Evolutionary conservation across 1,140 invertebrate genomes (phyloP).

Genomic region (Coenobita brevimanus): DNA sequence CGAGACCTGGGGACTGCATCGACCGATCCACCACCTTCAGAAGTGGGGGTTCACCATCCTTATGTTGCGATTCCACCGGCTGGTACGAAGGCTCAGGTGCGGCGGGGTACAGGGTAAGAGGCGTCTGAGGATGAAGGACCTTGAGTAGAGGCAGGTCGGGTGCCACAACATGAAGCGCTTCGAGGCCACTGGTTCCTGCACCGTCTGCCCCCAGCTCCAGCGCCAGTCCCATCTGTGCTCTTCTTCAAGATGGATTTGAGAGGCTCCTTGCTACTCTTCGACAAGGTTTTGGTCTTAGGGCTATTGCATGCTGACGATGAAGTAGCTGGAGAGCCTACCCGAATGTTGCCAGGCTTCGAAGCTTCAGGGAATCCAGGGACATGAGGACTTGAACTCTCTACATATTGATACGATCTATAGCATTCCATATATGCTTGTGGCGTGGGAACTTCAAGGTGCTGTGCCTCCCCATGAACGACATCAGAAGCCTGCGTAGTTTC

Average conservation of each 20-base stretch:
- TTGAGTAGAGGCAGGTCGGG: neutral
- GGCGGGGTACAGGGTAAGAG: too few relatives aligned
- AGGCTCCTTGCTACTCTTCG: conserved; percentile 34
- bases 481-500: too few relatives aligned
- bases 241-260: conserved; percentile 55
- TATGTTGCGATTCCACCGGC: too few relatives aligned
- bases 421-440: too few relatives aligned
- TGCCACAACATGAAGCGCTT: conserved; percentile 31
- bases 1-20: too few relatives aligned
- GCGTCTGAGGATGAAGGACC: too few relatives aligned
- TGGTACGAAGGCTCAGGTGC: too few relatives aligned
- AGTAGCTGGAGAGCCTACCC: neutral
- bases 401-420: too few relatives aligned
- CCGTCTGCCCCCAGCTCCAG: conserved; percentile 2
- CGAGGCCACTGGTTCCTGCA: conserved; percentile 41
- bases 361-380: neutral
- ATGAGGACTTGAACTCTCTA: neutral
- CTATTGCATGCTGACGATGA: conserved; percentile 4
- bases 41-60: too few relatives aligned
- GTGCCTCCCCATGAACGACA: too few relatives aligned
- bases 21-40: too few relatives aligned
- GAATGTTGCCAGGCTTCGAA: neutral
- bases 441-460: too few relatives aligned
- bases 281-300: conserved; percentile 13
- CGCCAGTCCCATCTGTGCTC: conserved; percentile 7